Evolutionary conservation across 1,140 invertebrate species (phyloP).

Genomic region (Ceratosolen solmsi): DNA sequence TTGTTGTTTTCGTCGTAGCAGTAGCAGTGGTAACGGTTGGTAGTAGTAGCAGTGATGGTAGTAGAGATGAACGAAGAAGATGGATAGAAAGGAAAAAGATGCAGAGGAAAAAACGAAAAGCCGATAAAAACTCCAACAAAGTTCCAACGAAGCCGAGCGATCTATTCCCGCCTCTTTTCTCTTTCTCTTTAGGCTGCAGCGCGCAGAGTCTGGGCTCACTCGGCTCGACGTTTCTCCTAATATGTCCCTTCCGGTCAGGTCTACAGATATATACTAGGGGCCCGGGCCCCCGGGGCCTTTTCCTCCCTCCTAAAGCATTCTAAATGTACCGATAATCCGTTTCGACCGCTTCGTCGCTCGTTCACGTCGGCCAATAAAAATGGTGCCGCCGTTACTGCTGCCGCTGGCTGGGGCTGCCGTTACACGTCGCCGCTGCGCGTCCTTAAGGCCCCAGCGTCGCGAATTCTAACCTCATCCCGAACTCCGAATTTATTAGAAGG

Average conservation of each 20-base stretch:
- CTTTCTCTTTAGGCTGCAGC: not conserved
- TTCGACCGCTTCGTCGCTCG: constrained; percentile 1
- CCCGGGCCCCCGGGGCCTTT: not conserved
- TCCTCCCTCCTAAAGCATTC: constrained; percentile 9
- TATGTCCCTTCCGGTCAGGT: constrained; percentile 47
- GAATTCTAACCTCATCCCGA: not conserved
- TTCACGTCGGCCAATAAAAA: constrained; percentile 44
- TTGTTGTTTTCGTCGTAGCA: not conserved
- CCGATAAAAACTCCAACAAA: constrained; percentile 46
- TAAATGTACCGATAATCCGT: constrained; percentile 24
- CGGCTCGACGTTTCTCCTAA: constrained; percentile 40
- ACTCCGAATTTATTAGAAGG: constrained; percentile 6
- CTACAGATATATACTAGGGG: not conserved
- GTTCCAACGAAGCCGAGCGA: not conserved
- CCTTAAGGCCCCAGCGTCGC: not conserved
- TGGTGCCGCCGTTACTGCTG: no score
- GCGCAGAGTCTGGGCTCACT: not conserved
- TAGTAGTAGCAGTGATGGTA: not conserved
- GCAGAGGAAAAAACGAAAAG: constrained; percentile 12
- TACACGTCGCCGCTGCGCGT: not conserved
- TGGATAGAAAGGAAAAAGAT: not conserved
- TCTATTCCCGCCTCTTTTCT: constrained; percentile 31
- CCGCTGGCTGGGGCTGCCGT: no score
- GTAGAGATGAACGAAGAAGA: not conserved
- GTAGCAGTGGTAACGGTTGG: not conserved